Evolutionary conservation across 2,888 invertebrate genomes (phyloP), one percentile per base, ranked within the genome.

Genomic region (Ypsolopha sequella): DNA sequence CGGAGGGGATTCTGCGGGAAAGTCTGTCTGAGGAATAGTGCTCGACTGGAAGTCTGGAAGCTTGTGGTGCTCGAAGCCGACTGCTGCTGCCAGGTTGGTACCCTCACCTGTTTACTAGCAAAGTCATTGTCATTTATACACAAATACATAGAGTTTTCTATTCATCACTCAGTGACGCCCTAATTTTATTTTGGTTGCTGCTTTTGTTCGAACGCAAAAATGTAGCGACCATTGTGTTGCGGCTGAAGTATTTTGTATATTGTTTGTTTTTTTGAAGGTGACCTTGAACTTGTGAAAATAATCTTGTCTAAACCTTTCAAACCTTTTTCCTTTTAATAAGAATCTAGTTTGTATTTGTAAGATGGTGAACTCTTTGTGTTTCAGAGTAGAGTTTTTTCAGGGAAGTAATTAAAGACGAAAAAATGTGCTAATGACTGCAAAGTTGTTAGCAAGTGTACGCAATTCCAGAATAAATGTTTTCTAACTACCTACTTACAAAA

Each of bases 101-200:
- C 43, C 56, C 38, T 67, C 79, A 85, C 85, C 82, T 85, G 84
- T 63, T 70, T 63, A 72, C 75, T 73, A 76, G 66, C 79, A 81
- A 78, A 85, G 81, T 81, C 84, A 84, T 82, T 82, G 82, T 78
- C 82, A 79, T 35, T 11, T n/a, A 24, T 34, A 34, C 24, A 24
- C 24, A 24, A 45, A 45, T 34, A 34, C 8, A 41, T 14, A 13
- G 8, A 43, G 13, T 8, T 14, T 13, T 24, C 43, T 24, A 13
- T 43, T 43, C 43, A 43, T 14, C 13, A 24, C 43, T 43, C 43
- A 43, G 43, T 43, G 14, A 43, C 43, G 13, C 2, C 43, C 24
- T 43, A 13, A 43, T 43, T 43, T 43, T n/a, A 35, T 46, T 35
- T 46, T 24, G 44, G 9, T 10, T 3, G 34, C 33, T 34, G 35